Conservation (phyloP, 2,888 invertebrate genomes). For the Melinaea menophilus region DNA sequence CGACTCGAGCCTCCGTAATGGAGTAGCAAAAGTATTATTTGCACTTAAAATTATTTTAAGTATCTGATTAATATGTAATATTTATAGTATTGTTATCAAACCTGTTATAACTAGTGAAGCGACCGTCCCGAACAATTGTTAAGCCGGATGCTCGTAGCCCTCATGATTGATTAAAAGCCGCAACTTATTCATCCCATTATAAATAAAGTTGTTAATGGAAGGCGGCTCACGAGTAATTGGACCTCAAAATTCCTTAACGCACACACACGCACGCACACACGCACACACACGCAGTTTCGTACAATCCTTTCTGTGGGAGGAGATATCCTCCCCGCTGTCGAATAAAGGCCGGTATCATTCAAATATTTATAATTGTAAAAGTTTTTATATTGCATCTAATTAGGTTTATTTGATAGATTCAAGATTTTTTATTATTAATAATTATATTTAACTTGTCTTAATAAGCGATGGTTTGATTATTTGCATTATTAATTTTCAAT, state of each 20-base stretch:
- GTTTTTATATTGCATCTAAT: neutral
- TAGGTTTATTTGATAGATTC: neutral
- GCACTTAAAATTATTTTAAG: too few relatives aligned
- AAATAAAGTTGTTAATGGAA: conserved; percentile 72
- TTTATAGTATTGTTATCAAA: neutral
- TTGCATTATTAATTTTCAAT: too few relatives aligned
- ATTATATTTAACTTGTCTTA: too few relatives aligned
- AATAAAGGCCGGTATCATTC: conserved; percentile 41
- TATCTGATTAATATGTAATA: too few relatives aligned
- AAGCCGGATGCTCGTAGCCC: conserved; percentile 59
- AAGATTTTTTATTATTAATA: too few relatives aligned
- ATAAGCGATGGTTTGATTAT: too few relatives aligned
- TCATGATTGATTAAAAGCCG: conserved; percentile 73
- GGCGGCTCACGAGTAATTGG: conserved; percentile 64
- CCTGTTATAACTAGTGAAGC: conserved; percentile 11
- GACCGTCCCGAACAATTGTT: conserved; percentile 42
- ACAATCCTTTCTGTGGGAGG: conserved; percentile 30
- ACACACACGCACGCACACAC: conserved; percentile 45
- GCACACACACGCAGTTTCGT: conserved; percentile 17
- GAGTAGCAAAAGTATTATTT: conserved; percentile 34
- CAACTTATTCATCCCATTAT: conserved; percentile 68
- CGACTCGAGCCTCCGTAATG: conserved; percentile 59
- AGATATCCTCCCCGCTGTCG: conserved; percentile 36
- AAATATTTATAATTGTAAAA: conserved; percentile 21
- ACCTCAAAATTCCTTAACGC: conserved; percentile 63